phyloP scores from a whole-genome alignment of 2,797 vertebrate genomes.

The Darevskia mixta region DNA sequence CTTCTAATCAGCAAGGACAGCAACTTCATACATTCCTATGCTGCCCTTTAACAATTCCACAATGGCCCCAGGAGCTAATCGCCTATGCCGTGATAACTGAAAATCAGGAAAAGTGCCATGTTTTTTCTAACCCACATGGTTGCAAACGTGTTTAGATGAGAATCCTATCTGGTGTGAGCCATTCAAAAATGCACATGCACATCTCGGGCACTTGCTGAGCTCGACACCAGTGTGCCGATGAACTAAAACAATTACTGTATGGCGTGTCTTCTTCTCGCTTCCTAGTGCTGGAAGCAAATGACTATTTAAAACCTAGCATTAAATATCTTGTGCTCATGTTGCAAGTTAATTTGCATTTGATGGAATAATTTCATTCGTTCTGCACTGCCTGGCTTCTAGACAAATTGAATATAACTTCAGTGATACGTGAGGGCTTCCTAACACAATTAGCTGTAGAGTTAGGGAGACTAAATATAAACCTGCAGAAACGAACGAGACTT shows the following conservation, averaged over 20 bases:
- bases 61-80: not conserved
- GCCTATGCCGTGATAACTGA: not conserved
- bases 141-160: not conserved
- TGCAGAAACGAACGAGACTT: constrained; percentile 34
- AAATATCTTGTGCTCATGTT: constrained; percentile 31
- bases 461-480: constrained; percentile 66
- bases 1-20: too few relatives aligned
- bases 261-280: constrained; percentile 16
- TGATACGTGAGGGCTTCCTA: constrained; percentile 63
- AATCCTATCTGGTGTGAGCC: not conserved
- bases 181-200: not conserved
- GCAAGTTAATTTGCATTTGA: constrained; percentile 44
- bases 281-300: constrained; percentile 39
- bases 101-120: not conserved
- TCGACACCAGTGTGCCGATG: constrained; percentile 10
- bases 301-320: constrained; percentile 42
- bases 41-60: not conserved
- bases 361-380: constrained; percentile 56
- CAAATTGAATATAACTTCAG: constrained; percentile 46
- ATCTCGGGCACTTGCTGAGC: constrained; percentile 23
- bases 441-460: constrained; percentile 56
- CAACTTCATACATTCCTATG: too few relatives aligned
- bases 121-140: not conserved
- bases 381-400: constrained; percentile 48
- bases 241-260: constrained; percentile 38